Evolutionary conservation across 2,888 invertebrate genomes (phyloP).

Genomic region (Leucania comma): DNA sequence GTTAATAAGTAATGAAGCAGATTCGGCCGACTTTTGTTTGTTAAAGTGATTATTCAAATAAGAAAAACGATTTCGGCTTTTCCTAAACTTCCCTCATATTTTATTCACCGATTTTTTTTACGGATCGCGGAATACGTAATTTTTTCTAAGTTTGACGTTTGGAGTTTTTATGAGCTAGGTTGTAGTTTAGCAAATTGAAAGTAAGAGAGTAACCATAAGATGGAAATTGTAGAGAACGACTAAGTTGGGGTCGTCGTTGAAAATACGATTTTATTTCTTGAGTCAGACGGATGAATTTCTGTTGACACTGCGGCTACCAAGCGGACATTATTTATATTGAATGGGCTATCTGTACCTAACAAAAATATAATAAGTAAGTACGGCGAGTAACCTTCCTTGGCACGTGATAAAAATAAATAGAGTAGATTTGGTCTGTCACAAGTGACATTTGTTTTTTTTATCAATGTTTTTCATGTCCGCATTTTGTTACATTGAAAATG

Average conservation of each 20-base stretch:
- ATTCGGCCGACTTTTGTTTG: conserved; percentile 88
- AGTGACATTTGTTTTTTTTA: conserved; percentile 57
- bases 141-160: conserved; percentile 79
- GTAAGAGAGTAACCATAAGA: conserved; percentile 41
- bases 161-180: conserved; percentile 62
- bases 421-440: conserved; percentile 60
- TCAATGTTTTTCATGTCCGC: conserved; percentile 16
- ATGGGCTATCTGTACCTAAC: conserved; percentile 63
- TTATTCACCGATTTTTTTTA: conserved; percentile 88
- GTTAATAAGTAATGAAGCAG: conserved; percentile 90
- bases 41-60: conserved; percentile 91
- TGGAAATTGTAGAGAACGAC: conserved; percentile 40
- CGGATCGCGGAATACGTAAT: conserved; percentile 84
- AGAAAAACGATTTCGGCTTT: conserved; percentile 89
- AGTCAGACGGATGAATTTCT: conserved; percentile 48
- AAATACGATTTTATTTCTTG: conserved; percentile 53
- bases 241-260: conserved; percentile 22
- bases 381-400: conserved; percentile 60
- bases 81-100: conserved; percentile 89
- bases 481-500: conserved; percentile 21
- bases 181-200: conserved; percentile 58
- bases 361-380: conserved; percentile 65
- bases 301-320: conserved; percentile 53
- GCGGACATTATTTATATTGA: conserved; percentile 67
- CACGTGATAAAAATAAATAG: conserved; percentile 68